These are phyloP conservation scores for Poeciliopsis presidionis DNA, from an alignment of 2,797 vertebrate species.

Conservation along the genomic window DNA sequence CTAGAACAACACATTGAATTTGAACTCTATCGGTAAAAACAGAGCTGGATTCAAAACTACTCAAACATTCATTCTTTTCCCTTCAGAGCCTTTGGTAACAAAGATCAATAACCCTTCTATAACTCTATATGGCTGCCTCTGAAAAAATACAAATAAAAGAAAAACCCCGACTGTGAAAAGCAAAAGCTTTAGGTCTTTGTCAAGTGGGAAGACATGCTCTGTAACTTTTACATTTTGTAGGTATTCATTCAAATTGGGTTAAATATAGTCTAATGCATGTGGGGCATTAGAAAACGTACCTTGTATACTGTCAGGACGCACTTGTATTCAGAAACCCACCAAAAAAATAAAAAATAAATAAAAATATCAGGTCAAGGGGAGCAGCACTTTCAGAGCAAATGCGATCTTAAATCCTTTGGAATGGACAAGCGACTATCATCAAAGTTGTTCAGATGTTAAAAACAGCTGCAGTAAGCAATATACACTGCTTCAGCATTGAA, in stretches of 20 bases:
- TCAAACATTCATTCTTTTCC: constrained; percentile 78
- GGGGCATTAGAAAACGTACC: constrained; percentile 75
- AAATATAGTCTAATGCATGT: constrained; percentile 47
- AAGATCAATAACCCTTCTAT: constrained; percentile 57
- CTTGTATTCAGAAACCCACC: constrained; percentile 72
- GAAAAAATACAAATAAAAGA: background rate
- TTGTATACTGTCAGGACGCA: constrained; percentile 78
- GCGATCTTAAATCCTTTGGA: constrained; percentile 83
- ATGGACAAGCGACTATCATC: constrained; percentile 78
- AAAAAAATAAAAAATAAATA: constrained; percentile 35
- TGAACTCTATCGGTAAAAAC: constrained; percentile 44
- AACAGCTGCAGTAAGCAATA: constrained; percentile 75
- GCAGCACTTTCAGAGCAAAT: constrained; percentile 80
- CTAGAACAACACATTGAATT: constrained; percentile 48
- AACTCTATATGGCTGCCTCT: constrained; percentile 60
- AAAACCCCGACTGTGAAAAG: constrained; percentile 20
- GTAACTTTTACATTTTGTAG: constrained; percentile 57
- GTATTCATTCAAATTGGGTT: constrained; percentile 58
- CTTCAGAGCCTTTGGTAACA: constrained; percentile 83
- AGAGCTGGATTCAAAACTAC: constrained; percentile 51
- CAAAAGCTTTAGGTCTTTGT: constrained; percentile 34
- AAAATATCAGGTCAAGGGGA: constrained; percentile 71
- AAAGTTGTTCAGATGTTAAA: constrained; percentile 70
- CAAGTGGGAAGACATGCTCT: constrained; percentile 54
- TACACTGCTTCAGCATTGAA: constrained; percentile 75